Evolutionary conservation across 2,888 invertebrate genomes (phyloP), one percentile per base, ranked within the genome.

Genomic region (Nezara viridula): DNA sequence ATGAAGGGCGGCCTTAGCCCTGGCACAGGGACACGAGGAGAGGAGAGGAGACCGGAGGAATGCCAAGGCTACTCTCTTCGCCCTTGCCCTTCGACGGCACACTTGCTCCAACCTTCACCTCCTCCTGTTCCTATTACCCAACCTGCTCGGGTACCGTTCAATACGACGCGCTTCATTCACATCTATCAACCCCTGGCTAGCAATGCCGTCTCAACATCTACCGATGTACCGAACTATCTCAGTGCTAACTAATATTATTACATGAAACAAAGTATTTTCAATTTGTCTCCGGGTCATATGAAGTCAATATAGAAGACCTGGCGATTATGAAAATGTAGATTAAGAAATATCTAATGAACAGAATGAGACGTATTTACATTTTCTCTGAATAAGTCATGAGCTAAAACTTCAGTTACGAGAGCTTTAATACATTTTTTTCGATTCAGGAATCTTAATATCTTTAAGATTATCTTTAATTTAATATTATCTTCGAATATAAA

Each of bases 1-100:
- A 44, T 10, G 44, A 44, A 7, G 44, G n/a, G n/a, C n/a, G n/a
- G n/a, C n/a, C n/a, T 44, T 44, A 10, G 10, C 44, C 44, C 44
- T 44, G 44, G 10, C 44, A 12, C 9, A 77, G 77, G 16, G 24
- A 4, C 40, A 21, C 24, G 73, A 19, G 21, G 37, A 77, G 77
- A 77, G 6, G 40, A 14, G 44, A n/a, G 21, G 44, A 44, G 81
- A 37, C 14, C 6, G n/a, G 16, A 77, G 77, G 81, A 81, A 81
- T 81, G 81, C 81, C 81, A 81, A 81, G 81, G 81, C 81, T 81
- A 44, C 40, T 60, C 60, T 60, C 60, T 60, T 60, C 37, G 66
- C 66, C 37, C 44, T 81, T 44, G 81, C 44, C 81, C 44, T 44
- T 24, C 27, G 81, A 10, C 12, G 44, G 44, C 37, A 47, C 81